These are phyloP conservation scores for Mermis nigrescens DNA, from an alignment of 2,888 invertebrate species.

Conservation along the genomic window DNA sequence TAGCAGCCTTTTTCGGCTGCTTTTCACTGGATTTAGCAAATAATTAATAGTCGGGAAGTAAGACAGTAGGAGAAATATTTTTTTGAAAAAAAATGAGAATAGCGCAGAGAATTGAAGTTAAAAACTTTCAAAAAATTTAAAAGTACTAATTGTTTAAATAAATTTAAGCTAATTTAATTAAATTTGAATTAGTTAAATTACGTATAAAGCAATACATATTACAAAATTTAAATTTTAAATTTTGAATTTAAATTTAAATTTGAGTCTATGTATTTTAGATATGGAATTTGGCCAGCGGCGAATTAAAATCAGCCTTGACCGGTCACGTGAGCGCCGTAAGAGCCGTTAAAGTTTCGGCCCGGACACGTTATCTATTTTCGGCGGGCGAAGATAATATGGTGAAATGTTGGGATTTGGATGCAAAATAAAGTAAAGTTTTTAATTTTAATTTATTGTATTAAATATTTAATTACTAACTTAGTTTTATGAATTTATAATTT, in stretches of 20 bases:
- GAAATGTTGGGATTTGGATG: slow-evolving; percentile 98
- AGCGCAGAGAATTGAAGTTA: too few relatives aligned
- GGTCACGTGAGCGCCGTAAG: slow-evolving; percentile 95
- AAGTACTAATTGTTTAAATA: slow-evolving; percentile 1
- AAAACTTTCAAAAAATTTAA: neutral
- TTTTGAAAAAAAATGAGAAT: too few relatives aligned
- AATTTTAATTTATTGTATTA: neutral
- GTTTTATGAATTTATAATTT: neutral
- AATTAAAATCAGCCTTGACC: slow-evolving; percentile 82
- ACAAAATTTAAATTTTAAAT: too few relatives aligned
- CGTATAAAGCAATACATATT: too few relatives aligned
- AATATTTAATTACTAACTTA: too few relatives aligned
- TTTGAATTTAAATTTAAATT: too few relatives aligned
- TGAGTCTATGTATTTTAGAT: slow-evolving; percentile 44
- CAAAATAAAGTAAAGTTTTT: slow-evolving; percentile 69
- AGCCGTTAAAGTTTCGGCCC: slow-evolving; percentile 71
- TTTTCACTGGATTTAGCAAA: too few relatives aligned
- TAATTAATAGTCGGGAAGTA: too few relatives aligned
- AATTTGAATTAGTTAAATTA: too few relatives aligned
- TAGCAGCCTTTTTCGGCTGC: too few relatives aligned
- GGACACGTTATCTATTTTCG: slow-evolving; percentile 94
- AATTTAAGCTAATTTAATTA: slow-evolving; percentile 1
- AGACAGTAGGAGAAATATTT: too few relatives aligned
- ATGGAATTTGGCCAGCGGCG: slow-evolving; percentile 91
- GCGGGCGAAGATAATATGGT: slow-evolving; percentile 98